These are phyloP conservation scores for Sinelater perroti DNA, from an alignment of 2,888 invertebrate genomes.

Conservation along the genomic window DNA sequence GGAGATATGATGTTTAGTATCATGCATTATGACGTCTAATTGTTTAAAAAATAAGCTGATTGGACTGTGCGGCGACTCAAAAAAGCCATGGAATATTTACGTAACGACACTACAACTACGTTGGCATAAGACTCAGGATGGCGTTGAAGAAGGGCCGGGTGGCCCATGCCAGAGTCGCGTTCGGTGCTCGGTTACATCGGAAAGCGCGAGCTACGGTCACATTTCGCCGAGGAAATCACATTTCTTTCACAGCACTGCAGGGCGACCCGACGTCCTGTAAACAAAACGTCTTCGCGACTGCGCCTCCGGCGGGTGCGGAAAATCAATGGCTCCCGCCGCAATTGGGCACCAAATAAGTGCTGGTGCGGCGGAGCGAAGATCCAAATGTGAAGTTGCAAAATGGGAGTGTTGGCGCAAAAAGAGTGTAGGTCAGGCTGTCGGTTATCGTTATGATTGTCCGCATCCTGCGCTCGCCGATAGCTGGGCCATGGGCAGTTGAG, in stretches of 20 bases:
- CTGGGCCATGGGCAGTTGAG: no score
- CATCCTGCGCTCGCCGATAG: constrained; percentile 3
- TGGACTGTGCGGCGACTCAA: no score
- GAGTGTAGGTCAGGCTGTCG: background rate
- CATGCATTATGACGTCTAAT: no score
- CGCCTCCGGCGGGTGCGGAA: constrained; percentile 4
- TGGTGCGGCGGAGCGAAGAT: background rate
- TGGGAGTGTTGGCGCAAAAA: constrained; percentile 5
- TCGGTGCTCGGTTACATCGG: background rate
- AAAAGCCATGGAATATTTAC: no score
- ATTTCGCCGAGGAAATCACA: constrained; percentile 18
- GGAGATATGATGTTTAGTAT: no score
- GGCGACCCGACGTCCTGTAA: constrained; percentile 30
- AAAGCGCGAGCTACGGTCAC: background rate
- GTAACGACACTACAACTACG: no score
- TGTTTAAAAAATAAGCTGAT: no score
- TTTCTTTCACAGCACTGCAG: constrained; percentile 22
- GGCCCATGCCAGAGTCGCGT: no score
- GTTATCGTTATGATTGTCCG: constrained; percentile 10
- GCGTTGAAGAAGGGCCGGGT: no score
- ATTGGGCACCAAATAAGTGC: background rate
- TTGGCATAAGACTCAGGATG: no score
- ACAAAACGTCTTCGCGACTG: constrained; percentile 30
- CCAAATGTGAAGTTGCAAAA: no score
- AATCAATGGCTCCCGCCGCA: constrained; percentile 12